phyloP scores from a whole-genome alignment of 2,797 vertebrate species.

The Pangasius sanitwongsei region DNA sequence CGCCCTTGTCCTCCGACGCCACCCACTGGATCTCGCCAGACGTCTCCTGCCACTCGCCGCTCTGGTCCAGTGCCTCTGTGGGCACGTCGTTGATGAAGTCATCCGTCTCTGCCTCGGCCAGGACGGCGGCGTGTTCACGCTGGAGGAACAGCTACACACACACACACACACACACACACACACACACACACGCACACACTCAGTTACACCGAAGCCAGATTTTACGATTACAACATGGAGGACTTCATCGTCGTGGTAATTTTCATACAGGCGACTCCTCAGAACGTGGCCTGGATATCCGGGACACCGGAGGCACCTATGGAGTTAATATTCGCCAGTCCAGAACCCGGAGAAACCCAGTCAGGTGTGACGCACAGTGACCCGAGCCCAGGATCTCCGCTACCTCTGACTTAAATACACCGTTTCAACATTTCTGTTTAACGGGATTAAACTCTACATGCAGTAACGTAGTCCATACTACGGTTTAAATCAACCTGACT shows the following conservation, averaged over 20 bases:
- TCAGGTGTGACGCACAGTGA: too few relatives aligned
- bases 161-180: constrained; percentile 29
- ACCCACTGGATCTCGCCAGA: constrained; percentile 97
- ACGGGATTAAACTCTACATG: neutral
- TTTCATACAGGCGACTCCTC: neutral
- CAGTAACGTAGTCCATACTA: neutral
- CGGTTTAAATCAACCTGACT: neutral
- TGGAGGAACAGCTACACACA: constrained; percentile 80
- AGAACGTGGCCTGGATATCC: neutral
- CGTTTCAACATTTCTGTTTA: neutral
- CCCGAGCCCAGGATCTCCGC: too few relatives aligned
- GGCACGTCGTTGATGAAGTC: constrained; percentile 94
- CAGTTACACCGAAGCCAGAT: neutral
- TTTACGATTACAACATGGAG: neutral
- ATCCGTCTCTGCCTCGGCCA: constrained; percentile 96
- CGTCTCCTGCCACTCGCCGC: constrained; percentile 94
- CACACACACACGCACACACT: constrained; percentile 28
- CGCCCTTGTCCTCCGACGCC: constrained; percentile 81
- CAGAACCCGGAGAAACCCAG: neutral
- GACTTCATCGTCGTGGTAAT: neutral
- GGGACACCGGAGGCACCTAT: neutral
- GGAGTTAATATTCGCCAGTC: neutral
- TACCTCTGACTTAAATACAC: neutral
- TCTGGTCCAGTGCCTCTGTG: constrained; percentile 87
- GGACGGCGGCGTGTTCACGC: constrained; percentile 86